Evolutionary conservation across 2,797 vertebrate species (phyloP), one percentile per base, ranked within the genome.

Genomic region (Synaphobranchus kaupii): DNA sequence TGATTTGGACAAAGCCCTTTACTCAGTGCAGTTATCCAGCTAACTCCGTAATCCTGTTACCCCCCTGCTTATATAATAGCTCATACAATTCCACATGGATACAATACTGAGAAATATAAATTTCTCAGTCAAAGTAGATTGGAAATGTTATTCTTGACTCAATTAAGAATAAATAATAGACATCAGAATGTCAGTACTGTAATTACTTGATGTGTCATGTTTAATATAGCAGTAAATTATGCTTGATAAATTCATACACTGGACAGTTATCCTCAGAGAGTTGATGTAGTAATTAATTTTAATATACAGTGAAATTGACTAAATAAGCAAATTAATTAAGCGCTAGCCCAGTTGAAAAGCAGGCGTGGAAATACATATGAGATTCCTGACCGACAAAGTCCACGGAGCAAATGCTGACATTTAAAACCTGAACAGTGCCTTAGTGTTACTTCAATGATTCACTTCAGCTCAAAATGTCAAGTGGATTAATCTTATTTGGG

Each of bases 81-180:
- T 84, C 17, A 31, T 68, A 68, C 60, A 54, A 20, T 83, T 73
- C 80, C 63, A 25, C 58, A 54, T 2, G 63, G 86, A n/a, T 34
- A 85, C 84, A 68, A 3, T 0, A 13, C 17, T 68, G 10, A 63
- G n/a, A 68, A 31, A 13, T 50, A 86, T 63, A 22, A 63, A 22
- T 47, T 44, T 48, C n/a, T 86, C 39, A 47, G 63, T 86, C 10
- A 86, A 83, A 44, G 58, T 63, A 13, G 22, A 86, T 86, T 82
- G 71, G 48, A 86, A 60, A 68, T 86, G 80, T 66, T 86, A 84
- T 84, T 8, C 73, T 63, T 84, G 88, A 89, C 88, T 90, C 85
- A 84, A 90, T 91, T 88, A 90, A 50, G 85, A n/a, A 63, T 63
- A 88, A 88, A 90, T 88, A 50, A 83, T 85, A 22, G 54, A 68